Base-by-base conservation (phyloP, 2,888 invertebrate genomes). In the Mechanitis messenoides region DNA sequence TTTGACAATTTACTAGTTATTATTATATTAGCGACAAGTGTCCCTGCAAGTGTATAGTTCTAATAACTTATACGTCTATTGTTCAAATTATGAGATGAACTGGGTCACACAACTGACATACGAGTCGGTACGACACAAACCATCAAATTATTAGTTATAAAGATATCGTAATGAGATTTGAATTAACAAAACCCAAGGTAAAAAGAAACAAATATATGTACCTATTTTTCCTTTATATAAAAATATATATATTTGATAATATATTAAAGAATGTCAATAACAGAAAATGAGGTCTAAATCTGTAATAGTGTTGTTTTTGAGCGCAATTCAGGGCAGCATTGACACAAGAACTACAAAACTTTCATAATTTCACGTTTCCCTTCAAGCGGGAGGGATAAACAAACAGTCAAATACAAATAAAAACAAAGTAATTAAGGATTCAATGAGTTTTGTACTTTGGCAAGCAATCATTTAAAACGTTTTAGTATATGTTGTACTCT, bases 211-310 rank as follows among this genome's bases (percentile, higher is more conserved):
- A 20, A 20, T 20, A 20, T 20, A 20, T 20, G 20, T 20, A 20
- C 20, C 20, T 20, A 20, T 20, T 20, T 20, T 20, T 20, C 20
- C 20, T 20, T 20, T 20, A 20, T 20, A 20, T 20, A 20, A 20
- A 20, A 20, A 20, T 1, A 20, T 20, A 20, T 20, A 20, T 20
- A 20, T 20, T 11, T 42, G 9, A 50, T 4, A 7, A 31, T 50
- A 50, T 7, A 31, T 50, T 11, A 31, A 28, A 50, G 50, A 50
- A 31, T 50, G 31, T 50, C 28, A 50, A 50, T 50, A 50, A 50
- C n/a, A 50, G 31, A 50, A 50, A 31, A 28, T 50, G 31, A 31
- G 50, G 6, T 50, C 50, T 31, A 50, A 50, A 31, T 50, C 31
- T 50, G 50, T 11, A n/a, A 31, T 50, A 50, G 28, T 42, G 7